These are phyloP conservation scores for Lacanobia wlatinum DNA, from an alignment of 2,888 invertebrate genomes.

Conservation along the genomic window DNA sequence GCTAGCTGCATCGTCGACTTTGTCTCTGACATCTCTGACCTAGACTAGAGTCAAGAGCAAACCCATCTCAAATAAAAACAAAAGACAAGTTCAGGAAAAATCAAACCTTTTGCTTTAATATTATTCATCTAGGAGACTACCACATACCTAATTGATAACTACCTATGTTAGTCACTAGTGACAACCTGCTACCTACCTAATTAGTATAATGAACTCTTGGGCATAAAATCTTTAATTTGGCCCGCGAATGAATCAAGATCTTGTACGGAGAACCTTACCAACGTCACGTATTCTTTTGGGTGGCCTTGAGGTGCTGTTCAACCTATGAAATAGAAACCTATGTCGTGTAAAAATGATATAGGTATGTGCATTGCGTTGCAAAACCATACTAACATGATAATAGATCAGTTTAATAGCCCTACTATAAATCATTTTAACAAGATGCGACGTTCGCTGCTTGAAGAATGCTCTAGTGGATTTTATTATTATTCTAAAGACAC, in stretches of 20 bases:
- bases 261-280: slow-evolving; percentile 38
- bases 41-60: too few relatives aligned
- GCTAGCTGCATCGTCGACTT: too few relatives aligned
- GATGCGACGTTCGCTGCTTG: neutral
- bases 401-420: slow-evolving; percentile 32
- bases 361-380: neutral
- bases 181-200: neutral
- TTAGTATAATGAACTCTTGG: slow-evolving; percentile 44
- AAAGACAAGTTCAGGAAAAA: too few relatives aligned
- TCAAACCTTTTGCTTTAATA: neutral
- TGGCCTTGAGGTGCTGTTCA: slow-evolving; percentile 63
- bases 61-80: too few relatives aligned
- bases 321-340: slow-evolving; percentile 57
- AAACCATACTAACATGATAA: slow-evolving; percentile 34
- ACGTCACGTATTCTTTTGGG: slow-evolving; percentile 55
- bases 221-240: slow-evolving; percentile 29
- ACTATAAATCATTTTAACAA: slow-evolving; percentile 47
- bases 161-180: neutral
- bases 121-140: neutral
- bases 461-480: slow-evolving; percentile 14
- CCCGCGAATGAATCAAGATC: slow-evolving; percentile 43
- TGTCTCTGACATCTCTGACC: too few relatives aligned
- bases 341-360: slow-evolving; percentile 4
- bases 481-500: neutral
- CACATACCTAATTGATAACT: neutral